These are phyloP conservation scores for Gobio gobio DNA, from an alignment of 2,113 vertebrate species.

Conservation along the genomic window DNA sequence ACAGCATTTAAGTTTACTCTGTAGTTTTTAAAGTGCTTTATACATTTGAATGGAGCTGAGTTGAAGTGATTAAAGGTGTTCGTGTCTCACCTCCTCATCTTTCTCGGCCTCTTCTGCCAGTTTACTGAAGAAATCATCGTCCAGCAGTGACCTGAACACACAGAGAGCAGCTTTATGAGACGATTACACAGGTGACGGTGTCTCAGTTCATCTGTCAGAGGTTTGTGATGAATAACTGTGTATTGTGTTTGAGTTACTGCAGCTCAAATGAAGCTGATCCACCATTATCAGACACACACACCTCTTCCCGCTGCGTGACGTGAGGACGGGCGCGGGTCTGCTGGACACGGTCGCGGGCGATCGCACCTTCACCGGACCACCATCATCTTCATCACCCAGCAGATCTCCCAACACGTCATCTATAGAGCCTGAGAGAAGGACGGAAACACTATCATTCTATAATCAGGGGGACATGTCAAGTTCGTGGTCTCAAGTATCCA, in stretches of 20 bases:
- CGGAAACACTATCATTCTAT: background rate
- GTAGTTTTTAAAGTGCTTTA: background rate
- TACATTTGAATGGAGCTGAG: background rate
- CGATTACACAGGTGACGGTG: background rate
- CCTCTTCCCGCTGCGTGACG: slow-evolving; percentile 62
- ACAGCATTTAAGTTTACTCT: background rate
- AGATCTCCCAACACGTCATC: slow-evolving; percentile 78
- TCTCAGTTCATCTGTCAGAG: background rate
- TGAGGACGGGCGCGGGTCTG: slow-evolving; percentile 11
- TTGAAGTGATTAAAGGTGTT: background rate
- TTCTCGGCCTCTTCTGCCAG: slow-evolving; percentile 68
- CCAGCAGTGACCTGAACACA: slow-evolving; percentile 70
- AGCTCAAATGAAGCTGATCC: background rate
- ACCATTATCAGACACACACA: slow-evolving; percentile 40
- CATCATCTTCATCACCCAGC: slow-evolving; percentile 73
- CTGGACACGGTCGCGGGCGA: background rate
- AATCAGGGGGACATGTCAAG: too few species aligned
- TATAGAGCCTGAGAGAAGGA: slow-evolving; percentile 71
- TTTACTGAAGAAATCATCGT: slow-evolving; percentile 75
- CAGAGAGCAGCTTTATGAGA: background rate
- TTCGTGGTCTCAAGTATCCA: too few species aligned
- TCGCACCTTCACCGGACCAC: slow-evolving; percentile 58
- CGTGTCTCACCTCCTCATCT: slow-evolving; percentile 66
- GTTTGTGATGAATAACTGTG: background rate
- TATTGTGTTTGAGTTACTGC: too few species aligned